Evolutionary conservation across 2,113 vertebrate species (phyloP).

Genomic region (Osmerus eperlanus): DNA sequence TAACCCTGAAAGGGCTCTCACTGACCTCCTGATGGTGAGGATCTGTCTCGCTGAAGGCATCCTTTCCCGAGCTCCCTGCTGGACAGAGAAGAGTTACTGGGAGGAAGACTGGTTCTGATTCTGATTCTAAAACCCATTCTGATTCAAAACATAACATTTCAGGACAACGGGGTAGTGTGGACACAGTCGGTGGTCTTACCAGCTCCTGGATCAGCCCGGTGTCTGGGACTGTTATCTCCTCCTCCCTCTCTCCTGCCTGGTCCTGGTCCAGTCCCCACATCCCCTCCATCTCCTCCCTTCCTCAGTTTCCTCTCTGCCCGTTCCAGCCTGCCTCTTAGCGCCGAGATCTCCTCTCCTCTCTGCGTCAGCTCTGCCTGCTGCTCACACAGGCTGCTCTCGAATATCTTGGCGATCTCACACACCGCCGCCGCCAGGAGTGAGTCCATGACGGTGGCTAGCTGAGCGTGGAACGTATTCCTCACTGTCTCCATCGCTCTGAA

Average conservation of each 20-base stretch:
- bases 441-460: slow-evolving; percentile 69
- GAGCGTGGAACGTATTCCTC: slow-evolving; percentile 59
- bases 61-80: slow-evolving; percentile 14
- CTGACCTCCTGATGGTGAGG: slow-evolving; percentile 24
- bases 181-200: slow-evolving; percentile 23
- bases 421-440: slow-evolving; percentile 64
- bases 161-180: too few species aligned
- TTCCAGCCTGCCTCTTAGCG: slow-evolving; percentile 58
- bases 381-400: slow-evolving; percentile 65
- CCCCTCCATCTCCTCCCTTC: slow-evolving; percentile 28
- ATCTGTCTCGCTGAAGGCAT: slow-evolving; percentile 31
- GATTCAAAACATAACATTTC: too few species aligned
- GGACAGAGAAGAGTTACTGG: not conserved
- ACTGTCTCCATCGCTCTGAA: slow-evolving; percentile 46
- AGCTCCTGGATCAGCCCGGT: slow-evolving; percentile 33
- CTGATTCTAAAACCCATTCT: too few species aligned
- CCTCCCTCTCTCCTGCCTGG: slow-evolving; percentile 27
- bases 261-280: slow-evolving; percentile 27
- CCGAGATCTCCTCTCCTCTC: slow-evolving; percentile 52
- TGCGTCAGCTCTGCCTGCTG: slow-evolving; percentile 63
- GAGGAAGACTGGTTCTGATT: not conserved
- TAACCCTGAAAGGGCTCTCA: slow-evolving; percentile 38
- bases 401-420: slow-evolving; percentile 68
- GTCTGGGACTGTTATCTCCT: slow-evolving; percentile 22
- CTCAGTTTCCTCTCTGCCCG: slow-evolving; percentile 53